Base-by-base conservation (phyloP, 2,113 vertebrate species). In the Dermatemys mawii region DNA sequence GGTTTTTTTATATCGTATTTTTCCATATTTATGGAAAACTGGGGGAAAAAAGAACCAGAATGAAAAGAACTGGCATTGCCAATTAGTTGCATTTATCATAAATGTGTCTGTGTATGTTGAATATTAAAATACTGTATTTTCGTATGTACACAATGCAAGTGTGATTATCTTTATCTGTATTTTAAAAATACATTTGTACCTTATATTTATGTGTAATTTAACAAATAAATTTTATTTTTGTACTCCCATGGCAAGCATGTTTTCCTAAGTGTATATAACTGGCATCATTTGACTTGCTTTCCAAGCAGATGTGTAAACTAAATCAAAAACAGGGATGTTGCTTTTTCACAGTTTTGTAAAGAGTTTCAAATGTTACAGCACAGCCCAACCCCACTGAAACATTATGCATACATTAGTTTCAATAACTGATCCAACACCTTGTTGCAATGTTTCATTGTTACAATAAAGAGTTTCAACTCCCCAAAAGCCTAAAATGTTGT, bases 111-210 rank as follows among this genome's bases (percentile, higher is more conserved):
- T 99, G 99, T 99, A 99, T 99, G 99, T 99, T 99, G 99, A 99
- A 98, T 99, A 99, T 99, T 98, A 99, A 98, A 99, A 99, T 98
- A 98, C 99, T 99, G 98, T 99, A 99, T 99, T 99, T 99, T 99
- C 98, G 98, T 98, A 99, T 99, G 99, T 99, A 99, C 99, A 99
- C 99, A 98, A 98, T 98, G 98, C 99, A 99, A 99, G 99, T 99
- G 99, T 99, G 99, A 99, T 99, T 99, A 99, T 99, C 99, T 99
- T 99, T 98, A 98, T 98, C 98, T 99, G 99, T 99, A 99, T 99
- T 99, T 99, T 99, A 99, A 99, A 99, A 99, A 99, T 99, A 99
- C 99, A 99, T 99, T 99, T 99, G 99, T 99, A 99, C 98, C 99
- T 99, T 99, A 99, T 99, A 99, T 99, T 99, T 99, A 99, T 99